phyloP scores from a whole-genome alignment of 1,140 invertebrate species.

The Oncopeltus fasciatus region DNA sequence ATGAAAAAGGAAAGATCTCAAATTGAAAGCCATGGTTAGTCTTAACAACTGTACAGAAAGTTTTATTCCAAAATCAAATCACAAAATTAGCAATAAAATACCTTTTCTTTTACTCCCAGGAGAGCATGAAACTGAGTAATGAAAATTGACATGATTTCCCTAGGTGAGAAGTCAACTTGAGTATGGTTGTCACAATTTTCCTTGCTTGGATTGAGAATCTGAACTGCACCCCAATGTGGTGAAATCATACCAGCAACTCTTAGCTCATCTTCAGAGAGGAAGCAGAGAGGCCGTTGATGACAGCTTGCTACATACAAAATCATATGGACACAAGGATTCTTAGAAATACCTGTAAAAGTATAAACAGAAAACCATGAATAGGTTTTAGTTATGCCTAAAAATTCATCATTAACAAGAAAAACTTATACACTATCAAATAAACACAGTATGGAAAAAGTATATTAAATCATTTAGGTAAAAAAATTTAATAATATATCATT shows the following conservation, averaged over 20 bases:
- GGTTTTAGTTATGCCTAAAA: too few species aligned
- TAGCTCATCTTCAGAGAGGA: constrained; percentile 38
- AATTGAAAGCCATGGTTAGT: too few species aligned
- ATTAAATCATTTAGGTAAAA: too few species aligned
- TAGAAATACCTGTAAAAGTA: constrained; percentile 7
- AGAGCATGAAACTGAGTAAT: constrained; percentile 61
- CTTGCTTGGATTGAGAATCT: constrained; percentile 47
- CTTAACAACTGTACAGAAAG: too few species aligned
- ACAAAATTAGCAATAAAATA: neutral
- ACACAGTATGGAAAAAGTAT: too few species aligned
- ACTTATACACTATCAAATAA: too few species aligned
- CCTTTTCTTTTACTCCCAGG: constrained; percentile 44
- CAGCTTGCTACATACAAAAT: constrained; percentile 68
- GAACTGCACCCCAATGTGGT: constrained; percentile 82
- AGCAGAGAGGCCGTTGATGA: constrained; percentile 53
- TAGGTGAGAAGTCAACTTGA: neutral
- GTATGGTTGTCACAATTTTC: constrained; percentile 33
- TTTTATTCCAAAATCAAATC: too few species aligned
- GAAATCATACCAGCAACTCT: constrained; percentile 63
- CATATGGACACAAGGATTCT: constrained; percentile 60
- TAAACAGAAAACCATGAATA: too few species aligned
- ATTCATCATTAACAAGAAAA: too few species aligned
- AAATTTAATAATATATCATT: too few species aligned
- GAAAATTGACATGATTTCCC: constrained; percentile 49
- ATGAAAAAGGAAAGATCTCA: too few species aligned